These are phyloP conservation scores for Oostethus manadensis DNA, from an alignment of 2,113 vertebrate genomes.

Conservation along the genomic window DNA sequence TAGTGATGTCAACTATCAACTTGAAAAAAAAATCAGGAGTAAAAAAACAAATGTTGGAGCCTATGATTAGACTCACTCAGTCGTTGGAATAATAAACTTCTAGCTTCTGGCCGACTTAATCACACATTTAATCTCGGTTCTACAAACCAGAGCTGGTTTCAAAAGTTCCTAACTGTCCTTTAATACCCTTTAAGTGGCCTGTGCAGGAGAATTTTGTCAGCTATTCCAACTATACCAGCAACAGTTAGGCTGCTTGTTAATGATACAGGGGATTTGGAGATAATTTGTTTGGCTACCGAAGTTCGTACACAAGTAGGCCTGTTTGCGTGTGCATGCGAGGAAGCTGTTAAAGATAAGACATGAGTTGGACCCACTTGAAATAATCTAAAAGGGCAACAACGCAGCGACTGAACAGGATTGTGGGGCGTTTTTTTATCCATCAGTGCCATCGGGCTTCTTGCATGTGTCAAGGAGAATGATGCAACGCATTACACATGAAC, in stretches of 20 bases:
- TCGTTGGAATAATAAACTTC: constrained; percentile 67
- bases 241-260: constrained; percentile 7
- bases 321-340: neutral
- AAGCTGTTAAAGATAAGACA: neutral
- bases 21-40: constrained; percentile 68
- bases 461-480: too few relatives aligned
- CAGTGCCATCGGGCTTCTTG: too few relatives aligned
- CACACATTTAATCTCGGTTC: constrained; percentile 39
- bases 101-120: constrained; percentile 47
- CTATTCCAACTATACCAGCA: constrained; percentile 13
- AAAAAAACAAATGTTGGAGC: constrained; percentile 42
- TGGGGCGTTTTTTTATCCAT: too few relatives aligned
- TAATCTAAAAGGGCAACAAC: neutral
- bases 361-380: neutral
- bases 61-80: constrained; percentile 60
- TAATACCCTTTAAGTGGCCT: constrained; percentile 37
- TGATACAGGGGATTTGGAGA: constrained; percentile 10
- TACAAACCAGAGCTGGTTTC: constrained; percentile 23
- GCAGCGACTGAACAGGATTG: neutral
- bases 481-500: too few relatives aligned
- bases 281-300: neutral
- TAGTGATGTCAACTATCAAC: constrained; percentile 56
- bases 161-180: constrained; percentile 36
- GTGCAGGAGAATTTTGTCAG: constrained; percentile 22
- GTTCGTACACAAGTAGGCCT: neutral